A percentile compares a stretch with the other conserved stretches of the same genome.
Evolutionary conservation across 2,888 invertebrate genomes (phyloP).

Genomic region (Tethea ocularis): DNA sequence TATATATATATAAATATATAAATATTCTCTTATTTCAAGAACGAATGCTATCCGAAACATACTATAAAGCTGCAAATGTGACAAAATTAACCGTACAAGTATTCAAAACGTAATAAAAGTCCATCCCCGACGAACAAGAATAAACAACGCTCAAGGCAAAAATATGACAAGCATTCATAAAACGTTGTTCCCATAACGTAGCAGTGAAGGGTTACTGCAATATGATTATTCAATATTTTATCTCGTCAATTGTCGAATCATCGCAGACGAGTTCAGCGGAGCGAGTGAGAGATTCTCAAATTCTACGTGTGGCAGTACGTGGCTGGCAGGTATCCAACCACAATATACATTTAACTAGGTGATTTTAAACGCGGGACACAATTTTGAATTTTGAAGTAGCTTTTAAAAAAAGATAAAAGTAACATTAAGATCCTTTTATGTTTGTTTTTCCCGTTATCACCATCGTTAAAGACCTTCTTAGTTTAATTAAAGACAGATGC

Average conservation of each 20-base stretch:
- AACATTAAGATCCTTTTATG: conserved; percentile 59
- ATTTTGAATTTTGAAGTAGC: conserved; percentile 76
- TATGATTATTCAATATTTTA: conserved; percentile 61
- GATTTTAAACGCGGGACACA: conserved; percentile 75
- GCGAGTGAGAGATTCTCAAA: conserved; percentile 69
- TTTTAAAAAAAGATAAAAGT: conserved; percentile 71
- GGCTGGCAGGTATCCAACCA: conserved; percentile 70
- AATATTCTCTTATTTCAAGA: too few species aligned
- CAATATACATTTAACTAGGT: conserved; percentile 70
- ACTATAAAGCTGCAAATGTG: too few species aligned
- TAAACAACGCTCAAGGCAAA: not conserved
- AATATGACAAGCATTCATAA: not conserved
- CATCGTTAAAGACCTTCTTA: conserved; percentile 26
- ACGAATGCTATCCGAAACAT: too few species aligned
- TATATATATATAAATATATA: too few species aligned
- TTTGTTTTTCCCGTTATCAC: conserved; percentile 42
- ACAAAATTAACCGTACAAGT: too few species aligned
- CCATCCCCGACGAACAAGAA: not conserved
- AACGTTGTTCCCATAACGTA: conserved; percentile 6
- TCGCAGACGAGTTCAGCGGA: conserved; percentile 49
- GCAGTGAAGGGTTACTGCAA: conserved; percentile 24
- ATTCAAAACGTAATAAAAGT: not conserved
- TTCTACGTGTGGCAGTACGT: conserved; percentile 60
- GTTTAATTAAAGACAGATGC: conserved; percentile 6
- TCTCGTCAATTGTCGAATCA: conserved; percentile 66